Evolutionary conservation across 2,888 invertebrate species (phyloP).

Genomic region (Drosophila nigritarsus): DNA sequence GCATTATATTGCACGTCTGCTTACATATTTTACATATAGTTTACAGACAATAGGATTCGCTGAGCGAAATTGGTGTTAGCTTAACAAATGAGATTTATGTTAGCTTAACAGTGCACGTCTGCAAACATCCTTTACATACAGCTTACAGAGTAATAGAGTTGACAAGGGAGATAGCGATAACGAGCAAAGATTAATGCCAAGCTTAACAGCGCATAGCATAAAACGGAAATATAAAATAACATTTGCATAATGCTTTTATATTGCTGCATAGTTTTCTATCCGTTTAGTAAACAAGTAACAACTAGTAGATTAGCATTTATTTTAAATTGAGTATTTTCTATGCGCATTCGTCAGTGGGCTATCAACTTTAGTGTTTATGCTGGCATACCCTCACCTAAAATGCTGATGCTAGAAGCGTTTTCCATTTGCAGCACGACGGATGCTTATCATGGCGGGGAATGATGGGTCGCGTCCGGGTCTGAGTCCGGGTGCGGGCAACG

Average conservation of each 20-base stretch:
- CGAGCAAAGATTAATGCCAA: neutral
- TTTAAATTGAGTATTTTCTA: neutral
- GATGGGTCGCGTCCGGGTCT: slow-evolving; percentile 54
- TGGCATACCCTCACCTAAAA: slow-evolving; percentile 19
- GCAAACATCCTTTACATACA: neutral
- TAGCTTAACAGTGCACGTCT: neutral
- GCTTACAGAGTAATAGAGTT: neutral
- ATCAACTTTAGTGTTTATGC: slow-evolving; percentile 17
- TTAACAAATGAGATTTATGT: neutral
- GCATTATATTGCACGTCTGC: neutral
- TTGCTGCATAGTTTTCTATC: neutral
- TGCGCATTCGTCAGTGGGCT: neutral
- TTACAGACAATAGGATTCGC: neutral
- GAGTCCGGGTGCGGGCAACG: slow-evolving; percentile 30
- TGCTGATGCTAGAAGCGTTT: slow-evolving; percentile 17
- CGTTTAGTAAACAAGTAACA: neutral
- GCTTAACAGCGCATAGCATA: neutral
- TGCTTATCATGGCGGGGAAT: slow-evolving; percentile 50
- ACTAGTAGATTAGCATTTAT: neutral
- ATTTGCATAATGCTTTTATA: neutral
- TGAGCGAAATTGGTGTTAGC: neutral
- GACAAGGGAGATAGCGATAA: neutral
- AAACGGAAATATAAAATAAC: neutral
- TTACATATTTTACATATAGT: neutral
- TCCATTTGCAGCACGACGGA: slow-evolving; percentile 36